Evolutionary conservation across 1,140 invertebrate genomes (phyloP).

Genomic region (Papilio aristodemus): DNA sequence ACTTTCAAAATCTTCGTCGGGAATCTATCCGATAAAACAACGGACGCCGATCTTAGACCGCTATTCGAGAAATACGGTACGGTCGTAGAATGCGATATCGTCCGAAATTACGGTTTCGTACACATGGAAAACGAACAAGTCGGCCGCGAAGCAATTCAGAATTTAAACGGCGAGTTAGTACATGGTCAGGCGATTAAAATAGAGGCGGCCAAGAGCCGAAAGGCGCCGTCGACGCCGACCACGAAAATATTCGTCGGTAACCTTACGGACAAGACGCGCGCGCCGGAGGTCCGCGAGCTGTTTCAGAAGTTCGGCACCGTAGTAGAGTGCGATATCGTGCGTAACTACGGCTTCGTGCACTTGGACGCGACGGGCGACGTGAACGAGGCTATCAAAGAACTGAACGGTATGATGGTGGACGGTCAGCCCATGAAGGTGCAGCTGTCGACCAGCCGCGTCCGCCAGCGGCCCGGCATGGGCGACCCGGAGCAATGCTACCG

Average conservation of each 20-base stretch:
- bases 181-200: slow-evolving; percentile 95
- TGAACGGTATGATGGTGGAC: slow-evolving; percentile 91
- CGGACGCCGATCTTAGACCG: slow-evolving; percentile 90
- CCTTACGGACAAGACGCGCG: slow-evolving; percentile 92
- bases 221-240: slow-evolving; percentile 90
- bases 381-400: slow-evolving; percentile 91
- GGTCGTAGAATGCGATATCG: slow-evolving; percentile 97
- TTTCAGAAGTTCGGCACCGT: slow-evolving; percentile 94
- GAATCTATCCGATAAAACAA: slow-evolving; percentile 94
- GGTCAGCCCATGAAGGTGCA: slow-evolving; percentile 94
- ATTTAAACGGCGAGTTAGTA: slow-evolving; percentile 92
- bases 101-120: slow-evolving; percentile 98
- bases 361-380: slow-evolving; percentile 90
- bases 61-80: slow-evolving; percentile 97
- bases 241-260: slow-evolving; percentile 96
- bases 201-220: slow-evolving; percentile 92
- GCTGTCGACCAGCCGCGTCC: slow-evolving; percentile 93
- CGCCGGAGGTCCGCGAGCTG: slow-evolving; percentile 91
- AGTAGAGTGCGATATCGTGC: slow-evolving; percentile 94
- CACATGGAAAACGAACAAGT: slow-evolving; percentile 97
- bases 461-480: slow-evolving; percentile 96
- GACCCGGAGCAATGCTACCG: slow-evolving; percentile 96
- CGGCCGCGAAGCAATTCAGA: slow-evolving; percentile 94
- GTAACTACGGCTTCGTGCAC: slow-evolving; percentile 96
- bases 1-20: slow-evolving; percentile 98